These are phyloP conservation scores for Crossocerus cetratus DNA, from an alignment of 2,888 invertebrate genomes.

Conservation along the genomic window DNA sequence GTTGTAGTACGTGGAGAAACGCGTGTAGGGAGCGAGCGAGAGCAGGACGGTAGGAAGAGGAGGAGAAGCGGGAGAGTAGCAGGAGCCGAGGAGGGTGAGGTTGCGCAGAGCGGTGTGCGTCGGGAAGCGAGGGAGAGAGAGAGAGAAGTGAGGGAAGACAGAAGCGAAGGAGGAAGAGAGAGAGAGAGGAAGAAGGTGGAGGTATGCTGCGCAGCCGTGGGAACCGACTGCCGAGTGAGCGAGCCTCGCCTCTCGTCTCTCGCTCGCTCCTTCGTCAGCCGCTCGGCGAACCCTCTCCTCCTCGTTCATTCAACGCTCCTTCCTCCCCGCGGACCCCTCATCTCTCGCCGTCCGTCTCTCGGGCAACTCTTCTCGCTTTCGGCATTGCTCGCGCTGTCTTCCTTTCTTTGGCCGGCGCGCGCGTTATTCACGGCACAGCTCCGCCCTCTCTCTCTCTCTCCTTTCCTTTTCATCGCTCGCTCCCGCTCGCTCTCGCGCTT, in stretches of 20 bases:
- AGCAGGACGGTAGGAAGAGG: conserved; percentile 23
- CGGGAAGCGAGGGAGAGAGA: conserved; percentile 33
- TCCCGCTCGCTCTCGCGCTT: conserved; percentile 19
- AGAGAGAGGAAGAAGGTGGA: conserved; percentile 66
- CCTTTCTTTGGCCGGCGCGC: not conserved
- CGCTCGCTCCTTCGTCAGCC: conserved; percentile 39
- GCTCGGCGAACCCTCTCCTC: conserved; percentile 2
- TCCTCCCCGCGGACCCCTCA: conserved; percentile 4
- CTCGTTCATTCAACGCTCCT: conserved; percentile 17
- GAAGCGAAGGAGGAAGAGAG: conserved; percentile 45
- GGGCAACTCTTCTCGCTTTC: conserved; percentile 14
- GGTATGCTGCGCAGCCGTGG: conserved; percentile 74
- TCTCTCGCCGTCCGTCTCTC: conserved; percentile 19
- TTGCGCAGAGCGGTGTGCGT: no score
- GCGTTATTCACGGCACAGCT: conserved; percentile 14
- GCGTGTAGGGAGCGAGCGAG: conserved; percentile 33
- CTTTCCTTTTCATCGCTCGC: conserved; percentile 49
- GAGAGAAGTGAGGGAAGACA: conserved; percentile 18
- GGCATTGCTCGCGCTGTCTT: conserved; percentile 13
- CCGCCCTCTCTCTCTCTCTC: conserved; percentile 37
- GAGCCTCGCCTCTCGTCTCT: conserved; percentile 46
- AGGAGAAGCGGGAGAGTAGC: conserved; percentile 13
- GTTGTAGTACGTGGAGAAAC: conserved; percentile 43
- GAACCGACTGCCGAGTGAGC: conserved; percentile 71
- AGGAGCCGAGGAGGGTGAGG: conserved; percentile 36